phyloP scores from a whole-genome alignment of 2,113 vertebrate genomes.

The Pipra filicauda region DNA sequence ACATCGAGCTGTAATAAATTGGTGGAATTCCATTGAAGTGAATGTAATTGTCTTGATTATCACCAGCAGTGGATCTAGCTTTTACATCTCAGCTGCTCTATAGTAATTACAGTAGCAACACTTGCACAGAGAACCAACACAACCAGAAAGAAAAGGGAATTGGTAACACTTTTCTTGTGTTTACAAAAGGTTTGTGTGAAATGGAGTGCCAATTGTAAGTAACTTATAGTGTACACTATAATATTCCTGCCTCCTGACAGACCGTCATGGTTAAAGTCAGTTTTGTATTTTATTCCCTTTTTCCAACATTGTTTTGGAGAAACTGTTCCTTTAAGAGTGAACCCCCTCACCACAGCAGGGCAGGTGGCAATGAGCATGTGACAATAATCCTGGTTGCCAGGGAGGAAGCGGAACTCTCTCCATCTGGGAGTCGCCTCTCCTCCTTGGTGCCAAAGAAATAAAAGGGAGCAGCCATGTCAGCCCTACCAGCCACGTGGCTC shows the following conservation, averaged over 20 bases:
- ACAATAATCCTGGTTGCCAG: background rate
- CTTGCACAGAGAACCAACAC: background rate
- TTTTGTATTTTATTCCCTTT: background rate
- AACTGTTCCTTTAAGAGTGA: background rate
- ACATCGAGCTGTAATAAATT: background rate
- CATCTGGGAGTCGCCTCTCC: background rate
- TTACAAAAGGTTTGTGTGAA: background rate
- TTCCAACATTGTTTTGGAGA: background rate
- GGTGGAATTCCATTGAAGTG: background rate
- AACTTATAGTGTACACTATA: background rate
- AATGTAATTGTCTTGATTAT: background rate
- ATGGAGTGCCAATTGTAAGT: background rate
- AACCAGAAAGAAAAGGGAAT: background rate
- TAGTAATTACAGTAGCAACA: background rate
- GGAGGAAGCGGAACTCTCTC: background rate
- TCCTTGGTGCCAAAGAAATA: background rate
- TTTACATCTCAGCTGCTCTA: background rate
- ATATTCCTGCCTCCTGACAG: background rate
- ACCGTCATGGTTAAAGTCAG: background rate
- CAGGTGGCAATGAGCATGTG: background rate
- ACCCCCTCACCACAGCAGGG: background rate
- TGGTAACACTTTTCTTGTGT: background rate
- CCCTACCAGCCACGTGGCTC: background rate
- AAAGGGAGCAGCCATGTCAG: background rate
- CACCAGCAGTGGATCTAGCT: background rate